Evolutionary conservation across 2,888 invertebrate species (phyloP).

Genomic region (Ornithoptera priamus): DNA sequence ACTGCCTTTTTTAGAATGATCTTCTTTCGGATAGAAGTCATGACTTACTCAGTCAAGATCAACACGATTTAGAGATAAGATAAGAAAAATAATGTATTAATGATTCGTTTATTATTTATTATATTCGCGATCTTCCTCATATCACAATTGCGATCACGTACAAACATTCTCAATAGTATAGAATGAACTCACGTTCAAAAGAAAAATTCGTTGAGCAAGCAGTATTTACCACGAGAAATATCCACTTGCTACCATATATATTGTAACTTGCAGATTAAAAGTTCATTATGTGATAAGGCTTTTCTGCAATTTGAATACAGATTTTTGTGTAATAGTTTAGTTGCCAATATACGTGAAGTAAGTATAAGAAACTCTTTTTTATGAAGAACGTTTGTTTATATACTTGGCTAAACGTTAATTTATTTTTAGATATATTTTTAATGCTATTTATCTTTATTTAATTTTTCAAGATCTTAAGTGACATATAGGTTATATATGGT

Average conservation of each 20-base stretch:
- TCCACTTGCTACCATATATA: slow-evolving; percentile 21
- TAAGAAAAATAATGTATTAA: slow-evolving; percentile 16
- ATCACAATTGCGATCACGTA: slow-evolving; percentile 25
- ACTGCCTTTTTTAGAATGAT: background rate
- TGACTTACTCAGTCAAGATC: slow-evolving; percentile 1
- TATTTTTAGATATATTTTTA: background rate
- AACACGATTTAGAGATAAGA: slow-evolving; percentile 26
- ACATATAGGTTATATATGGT: too few relatives aligned
- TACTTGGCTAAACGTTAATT: background rate
- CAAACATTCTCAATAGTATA: background rate
- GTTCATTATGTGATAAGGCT: slow-evolving; percentile 15
- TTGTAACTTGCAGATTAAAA: slow-evolving; percentile 1
- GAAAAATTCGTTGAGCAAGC: slow-evolving; percentile 13
- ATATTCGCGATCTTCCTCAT: slow-evolving; percentile 2
- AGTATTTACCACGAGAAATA: slow-evolving; percentile 14
- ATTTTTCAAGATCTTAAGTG: background rate
- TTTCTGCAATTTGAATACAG: slow-evolving; percentile 1
- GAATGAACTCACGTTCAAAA: slow-evolving; percentile 20
- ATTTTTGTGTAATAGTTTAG: background rate
- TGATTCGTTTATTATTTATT: slow-evolving; percentile 18
- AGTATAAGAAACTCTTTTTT: slow-evolving; percentile 1
- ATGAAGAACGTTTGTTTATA: background rate
- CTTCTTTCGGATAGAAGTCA: background rate
- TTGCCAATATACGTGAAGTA: slow-evolving; percentile 5
- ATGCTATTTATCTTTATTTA: background rate